phyloP scores from a whole-genome alignment of 2,888 invertebrate genomes.

The Chrysolina haemoptera region DNA sequence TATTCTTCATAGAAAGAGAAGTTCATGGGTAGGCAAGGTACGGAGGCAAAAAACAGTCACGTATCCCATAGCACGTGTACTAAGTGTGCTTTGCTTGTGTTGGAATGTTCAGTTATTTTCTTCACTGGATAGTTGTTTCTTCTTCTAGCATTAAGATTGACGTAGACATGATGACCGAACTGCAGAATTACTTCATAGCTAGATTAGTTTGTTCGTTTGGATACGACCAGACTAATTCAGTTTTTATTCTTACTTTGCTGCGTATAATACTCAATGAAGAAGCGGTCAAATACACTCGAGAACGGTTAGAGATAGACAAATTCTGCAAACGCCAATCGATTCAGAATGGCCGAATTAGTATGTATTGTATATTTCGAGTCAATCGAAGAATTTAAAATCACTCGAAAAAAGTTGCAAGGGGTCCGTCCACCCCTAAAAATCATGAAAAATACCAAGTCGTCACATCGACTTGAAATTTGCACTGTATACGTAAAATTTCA shows the following conservation, averaged over 20 bases:
- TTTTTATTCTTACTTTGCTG: not conserved
- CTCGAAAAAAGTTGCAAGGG: no score
- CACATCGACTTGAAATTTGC: no score
- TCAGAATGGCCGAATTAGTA: no score
- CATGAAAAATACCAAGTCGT: no score
- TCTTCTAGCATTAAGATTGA: constrained; percentile 12
- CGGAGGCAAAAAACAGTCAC: constrained; percentile 53
- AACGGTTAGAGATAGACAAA: no score
- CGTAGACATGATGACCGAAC: constrained; percentile 18
- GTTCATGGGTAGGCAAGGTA: constrained; percentile 42
- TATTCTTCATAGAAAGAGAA: constrained; percentile 27
- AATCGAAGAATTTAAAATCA: no score
- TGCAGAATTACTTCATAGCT: constrained; percentile 13
- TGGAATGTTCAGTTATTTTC: constrained; percentile 47
- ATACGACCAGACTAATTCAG: not conserved
- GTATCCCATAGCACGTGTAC: constrained; percentile 60
- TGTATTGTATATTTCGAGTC: no score
- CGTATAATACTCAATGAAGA: not conserved
- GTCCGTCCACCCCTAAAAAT: no score
- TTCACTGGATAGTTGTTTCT: constrained; percentile 29
- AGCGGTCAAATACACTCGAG: not conserved
- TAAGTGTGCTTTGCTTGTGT: constrained; percentile 59
- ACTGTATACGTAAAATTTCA: no score
- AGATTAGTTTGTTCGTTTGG: not conserved
- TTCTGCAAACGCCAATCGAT: no score